These are phyloP conservation scores for Amitus sp. DNA, from an alignment of 2,888 invertebrate species.

Conservation along the genomic window DNA sequence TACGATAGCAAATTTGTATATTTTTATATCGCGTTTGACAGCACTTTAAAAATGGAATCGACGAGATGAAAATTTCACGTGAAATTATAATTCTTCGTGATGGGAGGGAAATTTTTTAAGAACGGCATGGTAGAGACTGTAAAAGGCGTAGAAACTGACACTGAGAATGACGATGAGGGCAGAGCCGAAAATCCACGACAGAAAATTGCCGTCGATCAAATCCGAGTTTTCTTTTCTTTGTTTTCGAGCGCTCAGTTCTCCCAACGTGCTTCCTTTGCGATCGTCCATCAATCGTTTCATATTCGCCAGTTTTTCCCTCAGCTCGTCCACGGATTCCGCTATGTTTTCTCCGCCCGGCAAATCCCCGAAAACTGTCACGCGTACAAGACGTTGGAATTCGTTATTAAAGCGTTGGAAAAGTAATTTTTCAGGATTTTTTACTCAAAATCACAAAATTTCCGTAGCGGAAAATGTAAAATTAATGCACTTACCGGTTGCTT, in stretches of 20 bases:
- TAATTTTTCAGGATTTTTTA: neutral
- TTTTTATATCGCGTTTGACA: neutral
- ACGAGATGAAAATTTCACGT: neutral
- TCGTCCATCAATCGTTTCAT: constrained; percentile 88
- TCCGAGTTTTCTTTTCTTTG: constrained; percentile 57
- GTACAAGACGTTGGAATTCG: no score
- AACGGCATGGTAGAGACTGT: constrained; percentile 82
- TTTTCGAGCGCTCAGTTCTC: constrained; percentile 66
- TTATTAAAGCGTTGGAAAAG: neutral
- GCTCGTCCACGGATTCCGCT: constrained; percentile 81
- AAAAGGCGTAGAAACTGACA: constrained; percentile 87
- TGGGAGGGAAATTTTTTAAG: constrained; percentile 83
- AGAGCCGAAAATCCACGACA: constrained; percentile 84
- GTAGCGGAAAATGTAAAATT: neutral
- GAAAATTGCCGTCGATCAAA: constrained; percentile 84
- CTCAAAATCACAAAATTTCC: no score
- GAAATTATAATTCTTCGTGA: constrained; percentile 81
- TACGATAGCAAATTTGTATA: neutral
- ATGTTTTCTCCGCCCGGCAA: constrained; percentile 46
- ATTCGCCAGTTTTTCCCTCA: constrained; percentile 79
- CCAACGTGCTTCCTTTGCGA: constrained; percentile 68
- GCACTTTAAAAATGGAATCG: no score
- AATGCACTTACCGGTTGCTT: constrained; percentile 47
- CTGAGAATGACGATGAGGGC: constrained; percentile 81
- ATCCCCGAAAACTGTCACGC: neutral